Conservation (phyloP, 2,888 invertebrate species). For the Bellardia bayeri region DNA sequence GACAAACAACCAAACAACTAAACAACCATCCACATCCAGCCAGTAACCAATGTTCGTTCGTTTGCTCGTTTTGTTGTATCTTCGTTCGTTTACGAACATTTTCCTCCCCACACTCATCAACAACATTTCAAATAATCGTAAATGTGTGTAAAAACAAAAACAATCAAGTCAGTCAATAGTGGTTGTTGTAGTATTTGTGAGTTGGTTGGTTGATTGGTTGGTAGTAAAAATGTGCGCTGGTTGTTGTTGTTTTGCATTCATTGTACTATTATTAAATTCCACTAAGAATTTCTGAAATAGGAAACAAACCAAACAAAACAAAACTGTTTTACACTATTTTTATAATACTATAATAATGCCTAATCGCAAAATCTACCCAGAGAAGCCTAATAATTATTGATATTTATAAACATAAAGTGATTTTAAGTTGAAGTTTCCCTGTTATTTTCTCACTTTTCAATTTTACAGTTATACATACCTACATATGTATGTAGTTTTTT, state of each 20-base stretch:
- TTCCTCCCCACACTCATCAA: background rate
- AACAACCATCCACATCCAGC: constrained; percentile 1
- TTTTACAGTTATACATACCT: background rate
- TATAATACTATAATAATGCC: constrained; percentile 18
- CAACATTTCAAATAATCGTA: constrained; percentile 17
- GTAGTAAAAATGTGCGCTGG: constrained; percentile 27
- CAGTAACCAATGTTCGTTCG: constrained; percentile 48
- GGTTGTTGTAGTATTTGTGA: constrained; percentile 24
- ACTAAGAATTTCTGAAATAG: constrained; percentile 55
- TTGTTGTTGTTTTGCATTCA: background rate
- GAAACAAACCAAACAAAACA: constrained; percentile 37
- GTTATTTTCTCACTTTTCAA: background rate
- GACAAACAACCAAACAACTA: background rate
- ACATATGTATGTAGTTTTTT: too few species aligned
- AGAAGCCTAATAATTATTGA: constrained; percentile 25
- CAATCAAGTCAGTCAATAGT: constrained; percentile 9
- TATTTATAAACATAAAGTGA: constrained; percentile 22
- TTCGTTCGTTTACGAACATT: constrained; percentile 62
- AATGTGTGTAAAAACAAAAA: constrained; percentile 10
- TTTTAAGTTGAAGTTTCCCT: constrained; percentile 46
- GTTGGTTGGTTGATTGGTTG: constrained; percentile 18
- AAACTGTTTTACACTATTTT: too few species aligned
- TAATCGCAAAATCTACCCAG: constrained; percentile 34
- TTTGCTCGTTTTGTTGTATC: constrained; percentile 41
- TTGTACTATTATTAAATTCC: constrained; percentile 35